Conservation (phyloP, 2,797 vertebrate species). For the Micropoecilia bifurca region DNA sequence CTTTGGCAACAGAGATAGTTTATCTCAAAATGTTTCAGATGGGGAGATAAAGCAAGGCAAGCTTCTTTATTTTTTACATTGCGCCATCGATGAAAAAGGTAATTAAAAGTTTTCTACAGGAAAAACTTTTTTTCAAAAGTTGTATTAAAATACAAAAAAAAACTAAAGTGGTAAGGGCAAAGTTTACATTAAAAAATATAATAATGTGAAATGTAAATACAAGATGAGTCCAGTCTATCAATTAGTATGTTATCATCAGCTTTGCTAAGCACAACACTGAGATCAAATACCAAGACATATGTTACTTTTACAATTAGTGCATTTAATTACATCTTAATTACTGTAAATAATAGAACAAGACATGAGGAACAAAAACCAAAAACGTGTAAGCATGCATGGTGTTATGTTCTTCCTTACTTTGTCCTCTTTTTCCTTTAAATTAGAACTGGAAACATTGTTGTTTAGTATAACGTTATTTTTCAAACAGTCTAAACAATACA, state of each 20-base stretch:
- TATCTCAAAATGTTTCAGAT: constrained; percentile 28
- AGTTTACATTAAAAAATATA: not conserved
- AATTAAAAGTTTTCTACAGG: not conserved
- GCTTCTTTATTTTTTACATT: not conserved
- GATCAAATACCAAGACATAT: not conserved
- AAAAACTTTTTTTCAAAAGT: not conserved
- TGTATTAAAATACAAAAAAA: not conserved
- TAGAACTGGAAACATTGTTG: not conserved
- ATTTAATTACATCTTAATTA: not conserved
- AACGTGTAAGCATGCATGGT: not conserved
- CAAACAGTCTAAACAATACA: not conserved
- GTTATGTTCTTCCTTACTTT: not conserved
- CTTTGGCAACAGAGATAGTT: constrained; percentile 40
- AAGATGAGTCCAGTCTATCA: not conserved
- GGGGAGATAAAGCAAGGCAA: not conserved
- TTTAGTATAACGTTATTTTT: not conserved
- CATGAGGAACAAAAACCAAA: not conserved
- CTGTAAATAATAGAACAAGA: not conserved
- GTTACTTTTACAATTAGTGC: not conserved
- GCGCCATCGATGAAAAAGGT: not conserved
- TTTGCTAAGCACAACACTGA: not conserved
- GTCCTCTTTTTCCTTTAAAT: not conserved
- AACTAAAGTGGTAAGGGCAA: not conserved
- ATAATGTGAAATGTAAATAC: not conserved
- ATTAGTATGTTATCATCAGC: not conserved